Percentiles rank a stretch among this genome's conserved stretches.
Conservation (phyloP, 92 coral and sea anemone species). For the Epizoanthus ramosus region DNA sequence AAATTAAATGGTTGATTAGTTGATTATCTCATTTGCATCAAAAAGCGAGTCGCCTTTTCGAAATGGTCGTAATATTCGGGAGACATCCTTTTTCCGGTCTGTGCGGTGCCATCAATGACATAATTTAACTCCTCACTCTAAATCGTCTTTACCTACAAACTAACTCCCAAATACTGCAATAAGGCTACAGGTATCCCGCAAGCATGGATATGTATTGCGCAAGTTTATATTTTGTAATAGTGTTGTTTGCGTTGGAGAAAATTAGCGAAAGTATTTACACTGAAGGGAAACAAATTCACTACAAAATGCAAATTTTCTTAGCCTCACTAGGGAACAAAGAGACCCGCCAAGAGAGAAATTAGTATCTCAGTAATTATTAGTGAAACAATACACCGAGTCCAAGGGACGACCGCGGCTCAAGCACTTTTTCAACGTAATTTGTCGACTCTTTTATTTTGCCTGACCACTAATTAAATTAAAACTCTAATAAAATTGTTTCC, state of each 20-base stretch:
- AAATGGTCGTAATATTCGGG: constrained; percentile 68
- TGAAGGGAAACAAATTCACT: constrained; percentile 37
- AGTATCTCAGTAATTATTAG: constrained; percentile 85
- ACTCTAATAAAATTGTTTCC: constrained; percentile 98
- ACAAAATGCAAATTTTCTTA: constrained; percentile 58
- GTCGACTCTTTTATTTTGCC: constrained; percentile 87
- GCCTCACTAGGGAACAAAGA: constrained; percentile 73
- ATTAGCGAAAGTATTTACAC: constrained; percentile 35
- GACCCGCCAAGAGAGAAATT: constrained; percentile 77
- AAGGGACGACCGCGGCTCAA: constrained; percentile 75
- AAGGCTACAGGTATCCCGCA: background rate
- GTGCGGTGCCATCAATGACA: constrained; percentile 61
- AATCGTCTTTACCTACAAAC: constrained; percentile 11
- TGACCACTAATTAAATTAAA: constrained; percentile 95
- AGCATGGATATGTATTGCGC: constrained; percentile 1
- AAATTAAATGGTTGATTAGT: constrained; percentile 86
- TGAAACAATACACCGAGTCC: constrained; percentile 88
- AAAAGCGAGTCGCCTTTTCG: constrained; percentile 81
- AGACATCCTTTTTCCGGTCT: constrained; percentile 94
- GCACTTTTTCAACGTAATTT: constrained; percentile 79
- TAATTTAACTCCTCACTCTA: constrained; percentile 37
- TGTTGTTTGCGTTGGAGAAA: constrained; percentile 42
- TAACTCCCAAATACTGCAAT: background rate
- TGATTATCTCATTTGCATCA: constrained; percentile 94
- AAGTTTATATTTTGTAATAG: constrained; percentile 30